Evolutionary conservation across 2,797 vertebrate genomes (phyloP).

Genomic region (Sebastes nivosus): DNA sequence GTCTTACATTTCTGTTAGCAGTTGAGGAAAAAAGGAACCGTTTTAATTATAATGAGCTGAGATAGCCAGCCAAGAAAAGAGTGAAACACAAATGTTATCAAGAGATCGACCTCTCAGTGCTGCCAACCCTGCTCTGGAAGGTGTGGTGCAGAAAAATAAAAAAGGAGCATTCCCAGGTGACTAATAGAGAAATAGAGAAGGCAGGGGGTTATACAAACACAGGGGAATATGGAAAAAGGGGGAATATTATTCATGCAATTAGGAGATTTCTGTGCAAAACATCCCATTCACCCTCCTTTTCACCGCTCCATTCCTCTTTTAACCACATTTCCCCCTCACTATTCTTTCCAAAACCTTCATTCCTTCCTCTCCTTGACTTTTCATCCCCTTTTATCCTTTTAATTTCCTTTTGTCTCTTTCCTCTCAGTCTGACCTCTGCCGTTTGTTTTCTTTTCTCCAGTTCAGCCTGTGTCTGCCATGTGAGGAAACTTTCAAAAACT

Average conservation of each 20-base stretch:
- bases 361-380: conserved; percentile 2
- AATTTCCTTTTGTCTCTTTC: conserved; percentile 59
- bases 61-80: not conserved
- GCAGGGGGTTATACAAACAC: not conserved
- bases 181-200: not conserved
- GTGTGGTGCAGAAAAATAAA: not conserved
- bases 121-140: not conserved
- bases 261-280: not conserved
- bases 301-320: not conserved
- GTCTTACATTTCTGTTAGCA: not conserved
- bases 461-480: not conserved
- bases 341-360: conserved; percentile 6
- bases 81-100: not conserved
- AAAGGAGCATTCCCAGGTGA: not conserved
- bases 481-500: conserved; percentile 40
- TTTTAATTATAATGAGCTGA: conserved; percentile 3
- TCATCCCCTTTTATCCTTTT: conserved; percentile 56
- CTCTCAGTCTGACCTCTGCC: conserved; percentile 30
- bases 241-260: not conserved
- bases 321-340: not conserved
- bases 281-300: not conserved
- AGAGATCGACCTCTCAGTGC: not conserved
- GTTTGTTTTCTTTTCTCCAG: not conserved
- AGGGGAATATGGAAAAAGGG: not conserved
- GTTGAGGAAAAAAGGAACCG: not conserved